Evolutionary conservation across 35 echinoderm and acorn worm genomes (phyloP).

Genomic region (Ophiothrix spiculata): DNA sequence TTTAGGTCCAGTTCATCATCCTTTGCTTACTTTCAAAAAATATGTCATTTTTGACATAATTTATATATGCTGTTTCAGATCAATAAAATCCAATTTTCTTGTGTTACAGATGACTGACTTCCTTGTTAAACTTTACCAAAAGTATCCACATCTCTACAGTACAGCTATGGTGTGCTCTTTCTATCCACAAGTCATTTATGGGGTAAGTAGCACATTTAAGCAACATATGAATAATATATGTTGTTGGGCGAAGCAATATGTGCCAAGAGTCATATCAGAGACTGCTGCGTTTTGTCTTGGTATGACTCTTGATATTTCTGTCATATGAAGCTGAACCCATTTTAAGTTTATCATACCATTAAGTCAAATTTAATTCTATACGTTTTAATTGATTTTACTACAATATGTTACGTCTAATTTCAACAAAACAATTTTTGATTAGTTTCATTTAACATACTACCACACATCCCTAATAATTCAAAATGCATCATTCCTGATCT

Average conservation of each 20-base stretch:
- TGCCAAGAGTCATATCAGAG: too few species aligned
- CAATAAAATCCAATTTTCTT: neutral
- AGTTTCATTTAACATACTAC: too few species aligned
- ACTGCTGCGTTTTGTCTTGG: too few species aligned
- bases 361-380: too few species aligned
- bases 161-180: constrained; percentile 72
- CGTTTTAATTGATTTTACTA: too few species aligned
- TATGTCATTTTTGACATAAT: neutral
- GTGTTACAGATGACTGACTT: constrained; percentile 47
- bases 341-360: too few species aligned
- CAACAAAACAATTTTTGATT: too few species aligned
- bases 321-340: too few species aligned
- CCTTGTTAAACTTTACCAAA: constrained; percentile 44
- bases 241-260: neutral
- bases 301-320: too few species aligned
- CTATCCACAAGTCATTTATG: constrained; percentile 57
- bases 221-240: neutral
- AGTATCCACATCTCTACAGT: constrained; percentile 51
- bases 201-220: constrained; percentile 26
- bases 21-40: neutral
- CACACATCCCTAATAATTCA: too few species aligned
- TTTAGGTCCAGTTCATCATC: neutral
- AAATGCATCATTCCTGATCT: too few species aligned
- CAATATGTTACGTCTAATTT: too few species aligned
- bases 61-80: neutral